These are phyloP conservation scores for Tanypteryx hageni DNA, from an alignment of 2,888 invertebrate genomes.

Conservation along the genomic window DNA sequence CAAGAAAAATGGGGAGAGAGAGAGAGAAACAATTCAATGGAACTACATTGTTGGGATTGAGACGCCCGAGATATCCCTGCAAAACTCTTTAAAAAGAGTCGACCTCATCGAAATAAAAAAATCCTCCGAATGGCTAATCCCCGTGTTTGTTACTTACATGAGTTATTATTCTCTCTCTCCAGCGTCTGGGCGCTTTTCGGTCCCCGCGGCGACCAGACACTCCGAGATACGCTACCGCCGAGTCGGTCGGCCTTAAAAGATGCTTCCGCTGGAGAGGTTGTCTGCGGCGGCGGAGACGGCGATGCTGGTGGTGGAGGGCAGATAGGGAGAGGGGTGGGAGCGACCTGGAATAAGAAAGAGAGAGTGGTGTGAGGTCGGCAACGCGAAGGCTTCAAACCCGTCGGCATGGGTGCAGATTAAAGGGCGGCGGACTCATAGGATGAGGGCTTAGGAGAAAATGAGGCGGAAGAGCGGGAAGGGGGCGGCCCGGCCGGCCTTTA, in stretches of 20 bases:
- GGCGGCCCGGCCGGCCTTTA: background rate
- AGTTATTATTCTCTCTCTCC: background rate
- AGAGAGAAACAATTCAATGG: too few relatives aligned
- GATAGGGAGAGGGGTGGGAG: background rate
- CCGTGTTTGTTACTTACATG: background rate
- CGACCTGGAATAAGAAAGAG: background rate
- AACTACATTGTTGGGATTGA: too few relatives aligned
- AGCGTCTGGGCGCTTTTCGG: background rate
- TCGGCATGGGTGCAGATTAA: constrained; percentile 58
- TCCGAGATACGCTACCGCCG: constrained; percentile 54
- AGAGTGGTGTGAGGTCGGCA: constrained; percentile 46
- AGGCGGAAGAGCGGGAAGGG: background rate
- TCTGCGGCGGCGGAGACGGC: constrained; percentile 16
- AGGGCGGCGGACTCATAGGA: constrained; percentile 42
- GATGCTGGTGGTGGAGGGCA: background rate
- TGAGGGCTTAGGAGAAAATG: constrained; percentile 52
- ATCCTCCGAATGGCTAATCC: too few relatives aligned
- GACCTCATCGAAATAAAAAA: too few relatives aligned
- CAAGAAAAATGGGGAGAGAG: too few relatives aligned
- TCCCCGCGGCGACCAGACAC: background rate
- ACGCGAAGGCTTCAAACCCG: constrained; percentile 41
- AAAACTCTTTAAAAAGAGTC: too few relatives aligned
- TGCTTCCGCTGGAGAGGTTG: constrained; percentile 50
- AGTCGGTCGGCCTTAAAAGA: constrained; percentile 12
- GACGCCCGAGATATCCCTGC: too few relatives aligned